Evolutionary conservation across 1,140 invertebrate species (phyloP).

Genomic region (Mamestra configurata): DNA sequence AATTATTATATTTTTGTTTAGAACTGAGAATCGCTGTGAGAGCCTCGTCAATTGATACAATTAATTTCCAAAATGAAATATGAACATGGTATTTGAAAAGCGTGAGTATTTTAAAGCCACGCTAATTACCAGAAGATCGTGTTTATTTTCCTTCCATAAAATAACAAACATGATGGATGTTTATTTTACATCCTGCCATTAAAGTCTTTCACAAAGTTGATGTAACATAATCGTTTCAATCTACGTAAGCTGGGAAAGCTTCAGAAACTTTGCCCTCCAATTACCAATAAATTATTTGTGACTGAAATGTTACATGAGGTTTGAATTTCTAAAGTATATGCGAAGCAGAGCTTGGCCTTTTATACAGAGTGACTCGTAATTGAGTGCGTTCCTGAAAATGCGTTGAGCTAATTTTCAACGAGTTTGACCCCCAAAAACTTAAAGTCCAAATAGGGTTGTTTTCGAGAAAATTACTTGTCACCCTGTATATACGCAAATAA

Average conservation of each 20-base stretch:
- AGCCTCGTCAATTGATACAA: not conserved
- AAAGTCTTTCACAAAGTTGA: not conserved
- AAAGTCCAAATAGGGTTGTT: too few relatives aligned
- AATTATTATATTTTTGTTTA: too few relatives aligned
- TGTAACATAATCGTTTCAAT: conserved; percentile 29
- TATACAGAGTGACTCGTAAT: too few relatives aligned
- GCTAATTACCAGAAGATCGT: conserved; percentile 3
- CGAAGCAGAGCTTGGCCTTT: too few relatives aligned
- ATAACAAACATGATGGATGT: conserved; percentile 13
- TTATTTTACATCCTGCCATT: not conserved
- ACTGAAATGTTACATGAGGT: not conserved
- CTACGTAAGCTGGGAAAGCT: not conserved
- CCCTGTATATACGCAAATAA: too few relatives aligned
- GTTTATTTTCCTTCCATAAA: conserved; percentile 15
- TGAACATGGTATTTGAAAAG: not conserved
- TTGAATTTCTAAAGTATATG: too few relatives aligned
- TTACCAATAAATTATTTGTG: conserved; percentile 11
- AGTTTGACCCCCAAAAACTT: too few relatives aligned
- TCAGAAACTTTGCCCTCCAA: not conserved
- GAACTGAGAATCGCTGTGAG: not conserved
- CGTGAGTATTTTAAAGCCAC: not conserved
- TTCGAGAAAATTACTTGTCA: too few relatives aligned
- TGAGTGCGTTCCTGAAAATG: too few relatives aligned
- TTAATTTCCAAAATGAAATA: not conserved
- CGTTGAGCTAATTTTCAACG: too few relatives aligned